Conservation (phyloP, 2,888 invertebrate species). For the Lymantria dispar region DNA sequence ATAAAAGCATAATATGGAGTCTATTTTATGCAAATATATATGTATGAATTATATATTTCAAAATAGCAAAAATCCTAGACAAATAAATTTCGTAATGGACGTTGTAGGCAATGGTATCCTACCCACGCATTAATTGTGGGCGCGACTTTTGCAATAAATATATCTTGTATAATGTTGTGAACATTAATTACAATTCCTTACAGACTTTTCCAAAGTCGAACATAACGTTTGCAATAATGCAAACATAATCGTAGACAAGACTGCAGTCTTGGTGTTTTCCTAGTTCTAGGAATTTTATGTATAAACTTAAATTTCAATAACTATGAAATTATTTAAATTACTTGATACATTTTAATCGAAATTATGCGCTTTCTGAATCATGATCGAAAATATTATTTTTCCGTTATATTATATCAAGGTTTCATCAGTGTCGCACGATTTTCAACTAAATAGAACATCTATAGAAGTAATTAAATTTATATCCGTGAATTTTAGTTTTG, state of each 20-base stretch:
- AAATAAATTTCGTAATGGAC: constrained; percentile 31
- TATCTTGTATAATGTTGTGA: background rate
- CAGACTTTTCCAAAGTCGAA: background rate
- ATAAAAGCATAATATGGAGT: too few species aligned
- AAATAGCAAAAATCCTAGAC: background rate
- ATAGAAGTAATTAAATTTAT: too few species aligned
- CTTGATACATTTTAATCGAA: constrained; percentile 3
- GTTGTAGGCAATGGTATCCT: constrained; percentile 32
- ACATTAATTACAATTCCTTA: background rate
- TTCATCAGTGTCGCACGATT: background rate
- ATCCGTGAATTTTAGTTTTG: too few species aligned
- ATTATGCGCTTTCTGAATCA: constrained; percentile 19
- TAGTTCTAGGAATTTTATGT: too few species aligned
- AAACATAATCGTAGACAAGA: too few species aligned
- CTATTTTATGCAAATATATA: too few species aligned
- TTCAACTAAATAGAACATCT: too few species aligned
- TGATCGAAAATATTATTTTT: constrained; percentile 20
- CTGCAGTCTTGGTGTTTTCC: too few species aligned
- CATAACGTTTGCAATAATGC: background rate
- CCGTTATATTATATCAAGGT: constrained; percentile 16
- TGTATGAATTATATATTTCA: too few species aligned
- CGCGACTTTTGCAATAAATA: constrained; percentile 34
- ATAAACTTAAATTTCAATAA: too few species aligned
- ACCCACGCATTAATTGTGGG: constrained; percentile 37
- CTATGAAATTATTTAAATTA: background rate